Percentiles rank a stretch among this genome's conserved stretches.
Conservation (phyloP, 2,113 vertebrate genomes). For the Aldabrachelys gigantea region DNA sequence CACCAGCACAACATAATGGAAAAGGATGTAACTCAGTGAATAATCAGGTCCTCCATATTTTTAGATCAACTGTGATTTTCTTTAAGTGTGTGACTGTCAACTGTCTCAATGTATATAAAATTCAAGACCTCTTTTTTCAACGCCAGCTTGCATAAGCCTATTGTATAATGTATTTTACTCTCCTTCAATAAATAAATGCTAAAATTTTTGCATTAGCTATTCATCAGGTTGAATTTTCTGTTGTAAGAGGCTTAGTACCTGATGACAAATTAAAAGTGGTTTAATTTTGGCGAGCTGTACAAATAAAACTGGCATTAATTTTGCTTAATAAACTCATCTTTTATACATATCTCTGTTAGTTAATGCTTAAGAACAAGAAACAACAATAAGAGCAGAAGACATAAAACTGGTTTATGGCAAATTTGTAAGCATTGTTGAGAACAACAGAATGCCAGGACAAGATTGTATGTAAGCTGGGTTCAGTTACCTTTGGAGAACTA, state of each 20-base stretch:
- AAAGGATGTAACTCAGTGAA: conserved; percentile 36
- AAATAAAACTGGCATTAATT: conserved; percentile 74
- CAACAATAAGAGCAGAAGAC: conserved; percentile 60
- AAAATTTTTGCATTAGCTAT: conserved; percentile 60
- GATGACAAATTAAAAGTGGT: conserved; percentile 73
- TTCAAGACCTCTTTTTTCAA: conserved; percentile 51
- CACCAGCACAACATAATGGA: conserved; percentile 7
- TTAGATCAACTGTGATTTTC: conserved; percentile 12
- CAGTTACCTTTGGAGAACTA: conserved; percentile 55
- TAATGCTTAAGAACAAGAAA: conserved; percentile 68
- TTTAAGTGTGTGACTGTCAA: conserved; percentile 39
- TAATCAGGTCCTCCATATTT: conserved; percentile 50
- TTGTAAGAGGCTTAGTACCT: conserved; percentile 70
- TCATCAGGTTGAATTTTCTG: conserved; percentile 63
- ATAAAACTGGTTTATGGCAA: conserved; percentile 66
- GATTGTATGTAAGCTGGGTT: conserved; percentile 47
- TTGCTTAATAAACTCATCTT: conserved; percentile 75
- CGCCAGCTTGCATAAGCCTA: conserved; percentile 43
- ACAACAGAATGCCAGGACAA: conserved; percentile 59
- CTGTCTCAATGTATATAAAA: conserved; percentile 39
- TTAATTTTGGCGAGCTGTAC: conserved; percentile 68
- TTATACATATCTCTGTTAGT: conserved; percentile 66
- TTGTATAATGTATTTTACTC: conserved; percentile 32
- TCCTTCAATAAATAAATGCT: conserved; percentile 38
- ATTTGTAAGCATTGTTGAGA: conserved; percentile 69